Evolutionary conservation across 1,140 invertebrate species (phyloP).

Genomic region (Frieseomelitta varia): DNA sequence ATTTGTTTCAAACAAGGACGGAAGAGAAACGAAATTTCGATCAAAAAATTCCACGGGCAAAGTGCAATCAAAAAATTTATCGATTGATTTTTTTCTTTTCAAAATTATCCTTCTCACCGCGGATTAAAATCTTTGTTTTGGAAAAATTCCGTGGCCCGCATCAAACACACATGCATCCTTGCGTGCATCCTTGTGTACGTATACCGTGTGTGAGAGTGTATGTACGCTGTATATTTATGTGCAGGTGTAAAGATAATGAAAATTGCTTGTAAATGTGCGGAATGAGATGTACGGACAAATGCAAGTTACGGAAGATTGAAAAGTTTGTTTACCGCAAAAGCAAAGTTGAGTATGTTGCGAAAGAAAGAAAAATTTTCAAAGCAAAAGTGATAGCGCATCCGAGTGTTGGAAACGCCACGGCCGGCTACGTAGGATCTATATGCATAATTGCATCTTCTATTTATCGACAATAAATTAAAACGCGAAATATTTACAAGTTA

Average conservation of each 20-base stretch:
- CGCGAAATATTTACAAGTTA: slow-evolving; percentile 57
- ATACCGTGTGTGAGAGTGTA: slow-evolving; percentile 28
- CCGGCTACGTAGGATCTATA: slow-evolving; percentile 34
- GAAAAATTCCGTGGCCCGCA: slow-evolving; percentile 25
- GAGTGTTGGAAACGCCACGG: slow-evolving; percentile 10
- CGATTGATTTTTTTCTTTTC: background rate
- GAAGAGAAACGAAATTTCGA: background rate
- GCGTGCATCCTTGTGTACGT: background rate
- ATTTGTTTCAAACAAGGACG: too few relatives aligned
- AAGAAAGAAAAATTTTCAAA: background rate
- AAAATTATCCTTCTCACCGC: background rate
- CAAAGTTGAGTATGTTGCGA: background rate
- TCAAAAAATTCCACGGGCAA: background rate
- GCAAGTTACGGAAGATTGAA: background rate
- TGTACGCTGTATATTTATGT: slow-evolving; percentile 1
- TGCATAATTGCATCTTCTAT: slow-evolving; percentile 54
- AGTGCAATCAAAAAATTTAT: background rate
- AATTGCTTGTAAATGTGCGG: slow-evolving; percentile 52
- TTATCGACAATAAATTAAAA: slow-evolving; percentile 62
- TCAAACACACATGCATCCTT: slow-evolving; percentile 20
- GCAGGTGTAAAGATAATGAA: slow-evolving; percentile 33
- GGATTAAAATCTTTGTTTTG: background rate
- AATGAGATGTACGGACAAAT: background rate
- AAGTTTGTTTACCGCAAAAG: slow-evolving; percentile 3
- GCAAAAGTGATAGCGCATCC: background rate